Conservation (phyloP, 2,113 vertebrate species). For the Cynopterus brachyotis region DNA sequence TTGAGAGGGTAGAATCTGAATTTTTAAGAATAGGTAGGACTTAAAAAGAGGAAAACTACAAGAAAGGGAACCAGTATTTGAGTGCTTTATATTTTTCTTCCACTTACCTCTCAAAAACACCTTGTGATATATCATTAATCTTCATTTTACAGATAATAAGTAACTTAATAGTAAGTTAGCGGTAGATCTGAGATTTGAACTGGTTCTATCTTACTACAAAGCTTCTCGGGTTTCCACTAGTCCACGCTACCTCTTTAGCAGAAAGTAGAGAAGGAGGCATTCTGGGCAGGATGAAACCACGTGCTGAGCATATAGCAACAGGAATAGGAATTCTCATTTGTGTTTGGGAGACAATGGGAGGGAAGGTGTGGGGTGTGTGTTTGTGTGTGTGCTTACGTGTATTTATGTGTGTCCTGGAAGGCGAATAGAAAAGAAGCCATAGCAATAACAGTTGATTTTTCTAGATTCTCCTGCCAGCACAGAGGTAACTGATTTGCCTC, state of each 20-base stretch:
- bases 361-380: too few relatives aligned
- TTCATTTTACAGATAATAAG: neutral
- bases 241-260: neutral
- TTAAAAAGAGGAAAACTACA: neutral
- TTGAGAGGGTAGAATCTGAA: neutral
- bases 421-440: neutral
- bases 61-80: neutral
- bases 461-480: neutral
- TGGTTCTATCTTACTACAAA: neutral
- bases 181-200: neutral
- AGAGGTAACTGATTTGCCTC: neutral
- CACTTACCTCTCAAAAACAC: neutral
- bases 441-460: neutral
- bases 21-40: neutral
- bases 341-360: neutral
- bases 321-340: neutral
- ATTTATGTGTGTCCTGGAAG: neutral
- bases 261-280: neutral
- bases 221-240: neutral
- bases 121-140: neutral
- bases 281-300: neutral
- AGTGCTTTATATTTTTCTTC: neutral
- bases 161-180: neutral
- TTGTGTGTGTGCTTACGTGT: too few relatives aligned
- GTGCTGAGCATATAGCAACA: neutral